Percentiles rank a stretch among this genome's conserved stretches.
phyloP scores from a whole-genome alignment of 2,888 invertebrate genomes.

The Parnassius orleans region DNA sequence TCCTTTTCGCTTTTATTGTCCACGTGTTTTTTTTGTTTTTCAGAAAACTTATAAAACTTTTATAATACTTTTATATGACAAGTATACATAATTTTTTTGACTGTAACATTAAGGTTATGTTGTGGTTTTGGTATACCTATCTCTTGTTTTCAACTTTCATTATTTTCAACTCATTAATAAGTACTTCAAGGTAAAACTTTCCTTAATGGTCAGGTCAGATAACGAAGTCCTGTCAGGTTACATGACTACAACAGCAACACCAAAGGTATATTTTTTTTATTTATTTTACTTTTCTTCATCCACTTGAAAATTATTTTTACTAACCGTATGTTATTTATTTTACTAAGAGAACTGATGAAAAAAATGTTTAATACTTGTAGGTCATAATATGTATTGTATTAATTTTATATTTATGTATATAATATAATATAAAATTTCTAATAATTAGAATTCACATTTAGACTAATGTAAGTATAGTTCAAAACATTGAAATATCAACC shows the following conservation, averaged over 20 bases:
- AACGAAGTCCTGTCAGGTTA: conserved; percentile 71
- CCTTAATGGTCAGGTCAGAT: conserved; percentile 64
- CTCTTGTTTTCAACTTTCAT: conserved; percentile 18
- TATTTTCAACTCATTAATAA: conserved; percentile 6
- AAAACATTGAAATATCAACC: no score
- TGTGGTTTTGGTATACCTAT: conserved; percentile 18
- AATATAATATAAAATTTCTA: not conserved
- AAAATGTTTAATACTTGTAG: not conserved
- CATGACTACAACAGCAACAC: conserved; percentile 58
- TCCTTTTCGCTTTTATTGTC: conserved; percentile 59
- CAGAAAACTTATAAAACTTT: conserved; percentile 11
- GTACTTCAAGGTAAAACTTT: conserved; percentile 32
- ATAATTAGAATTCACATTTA: no score
- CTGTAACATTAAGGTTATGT: conserved; percentile 21
- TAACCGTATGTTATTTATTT: no score
- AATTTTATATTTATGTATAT: conserved; percentile 4
- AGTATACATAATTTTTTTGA: not conserved
- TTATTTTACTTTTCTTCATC: no score
- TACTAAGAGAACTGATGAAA: not conserved
- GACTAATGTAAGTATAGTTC: no score
- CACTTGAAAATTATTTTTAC: no score
- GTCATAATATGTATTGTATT: no score
- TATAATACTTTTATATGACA: not conserved
- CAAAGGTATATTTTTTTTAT: conserved; percentile 52
- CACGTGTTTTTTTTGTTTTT: conserved; percentile 51